Evolutionary conservation across 2,888 invertebrate species (phyloP).

Genomic region (Leptinotarsa tumamoca): DNA sequence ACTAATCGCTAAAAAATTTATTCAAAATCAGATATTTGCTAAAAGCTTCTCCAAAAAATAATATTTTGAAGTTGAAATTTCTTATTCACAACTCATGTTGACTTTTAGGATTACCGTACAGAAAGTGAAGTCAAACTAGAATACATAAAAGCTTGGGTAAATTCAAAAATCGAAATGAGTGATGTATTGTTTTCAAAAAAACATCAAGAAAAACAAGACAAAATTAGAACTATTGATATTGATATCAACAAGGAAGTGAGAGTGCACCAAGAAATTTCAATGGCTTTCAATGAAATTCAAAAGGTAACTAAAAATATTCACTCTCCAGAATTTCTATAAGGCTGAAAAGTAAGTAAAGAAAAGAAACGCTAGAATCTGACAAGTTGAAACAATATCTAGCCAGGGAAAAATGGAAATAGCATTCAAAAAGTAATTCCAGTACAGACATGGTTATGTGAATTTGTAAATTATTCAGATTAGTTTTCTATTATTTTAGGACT

Average conservation of each 20-base stretch:
- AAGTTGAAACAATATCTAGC: too few species aligned
- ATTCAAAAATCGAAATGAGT: conserved; percentile 63
- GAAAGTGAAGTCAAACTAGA: conserved; percentile 57
- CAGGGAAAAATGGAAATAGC: too few species aligned
- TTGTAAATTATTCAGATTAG: too few species aligned
- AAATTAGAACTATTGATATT: conserved; percentile 55
- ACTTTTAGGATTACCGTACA: conserved; percentile 56
- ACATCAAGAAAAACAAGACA: conserved; percentile 56
- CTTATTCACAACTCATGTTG: background rate
- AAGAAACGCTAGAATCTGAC: too few species aligned
- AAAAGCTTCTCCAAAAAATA: too few species aligned
- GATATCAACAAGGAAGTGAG: conserved; percentile 63
- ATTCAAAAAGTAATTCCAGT: too few species aligned
- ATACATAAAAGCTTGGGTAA: conserved; percentile 61
- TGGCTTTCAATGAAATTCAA: conserved; percentile 58
- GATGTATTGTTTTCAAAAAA: conserved; percentile 53
- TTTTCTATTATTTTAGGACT: conserved; percentile 55
- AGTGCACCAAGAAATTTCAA: conserved; percentile 61
- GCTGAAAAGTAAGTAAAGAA: too few species aligned
- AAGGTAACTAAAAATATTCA: conserved; percentile 43
- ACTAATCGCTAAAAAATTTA: too few species aligned
- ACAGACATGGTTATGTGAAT: too few species aligned
- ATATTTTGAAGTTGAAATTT: too few species aligned
- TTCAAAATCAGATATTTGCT: too few species aligned
- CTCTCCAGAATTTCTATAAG: too few species aligned